Evolutionary conservation across 2,113 vertebrate species (phyloP).

Genomic region (Smithornis capensis): DNA sequence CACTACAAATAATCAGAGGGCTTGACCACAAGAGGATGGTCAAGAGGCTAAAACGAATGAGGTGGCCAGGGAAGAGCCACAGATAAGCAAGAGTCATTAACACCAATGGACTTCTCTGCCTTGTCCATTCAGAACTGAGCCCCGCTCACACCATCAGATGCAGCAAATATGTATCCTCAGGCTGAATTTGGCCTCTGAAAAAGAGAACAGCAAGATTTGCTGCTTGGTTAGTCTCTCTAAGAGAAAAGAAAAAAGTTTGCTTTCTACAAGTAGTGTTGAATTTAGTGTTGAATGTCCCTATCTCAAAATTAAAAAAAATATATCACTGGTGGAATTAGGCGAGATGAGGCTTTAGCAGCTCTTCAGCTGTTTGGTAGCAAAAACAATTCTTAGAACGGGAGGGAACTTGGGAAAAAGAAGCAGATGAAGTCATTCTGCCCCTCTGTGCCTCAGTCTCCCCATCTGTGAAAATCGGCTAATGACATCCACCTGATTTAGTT

Average conservation of each 20-base stretch:
- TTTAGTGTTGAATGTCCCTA: background rate
- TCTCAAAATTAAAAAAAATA: background rate
- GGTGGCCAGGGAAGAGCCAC: background rate
- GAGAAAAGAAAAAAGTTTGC: too few relatives aligned
- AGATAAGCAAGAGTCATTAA: background rate
- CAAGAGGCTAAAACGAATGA: background rate
- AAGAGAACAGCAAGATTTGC: background rate
- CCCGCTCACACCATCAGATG: background rate
- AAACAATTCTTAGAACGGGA: background rate
- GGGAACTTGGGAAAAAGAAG: background rate
- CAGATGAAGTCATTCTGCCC: background rate
- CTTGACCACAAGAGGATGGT: background rate
- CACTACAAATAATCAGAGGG: background rate
- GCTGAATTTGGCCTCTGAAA: background rate
- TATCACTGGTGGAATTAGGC: background rate
- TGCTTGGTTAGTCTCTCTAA: background rate
- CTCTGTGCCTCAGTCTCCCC: conserved; percentile 62
- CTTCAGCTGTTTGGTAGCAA: background rate
- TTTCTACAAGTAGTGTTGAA: background rate
- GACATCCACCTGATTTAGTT: conserved; percentile 43
- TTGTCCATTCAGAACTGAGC: background rate
- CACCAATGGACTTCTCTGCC: background rate
- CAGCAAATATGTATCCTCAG: background rate
- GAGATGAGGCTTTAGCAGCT: background rate
- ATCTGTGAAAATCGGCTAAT: conserved; percentile 41